Conservation (phyloP, 2,113 vertebrate genomes). For the Myotis yumanensis region DNA sequence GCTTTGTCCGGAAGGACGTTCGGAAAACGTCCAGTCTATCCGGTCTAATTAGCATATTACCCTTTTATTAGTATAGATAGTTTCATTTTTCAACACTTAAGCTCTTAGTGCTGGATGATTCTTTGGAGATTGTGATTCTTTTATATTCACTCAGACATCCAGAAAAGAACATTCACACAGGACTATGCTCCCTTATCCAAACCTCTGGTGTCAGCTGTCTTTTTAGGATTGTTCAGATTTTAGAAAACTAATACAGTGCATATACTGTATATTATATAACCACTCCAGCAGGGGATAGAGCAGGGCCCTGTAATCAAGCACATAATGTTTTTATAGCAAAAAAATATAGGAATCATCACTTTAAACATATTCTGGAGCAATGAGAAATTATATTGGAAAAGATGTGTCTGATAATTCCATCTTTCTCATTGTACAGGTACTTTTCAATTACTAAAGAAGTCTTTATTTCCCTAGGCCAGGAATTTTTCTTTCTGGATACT, state of each 20-base stretch:
- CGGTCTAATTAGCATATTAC: no score
- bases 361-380: neutral
- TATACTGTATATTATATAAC: neutral
- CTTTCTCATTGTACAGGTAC: neutral
- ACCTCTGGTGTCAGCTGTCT: neutral
- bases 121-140: neutral
- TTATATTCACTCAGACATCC: neutral
- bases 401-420: neutral
- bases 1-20: no score
- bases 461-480: neutral
- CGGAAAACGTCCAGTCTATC: no score
- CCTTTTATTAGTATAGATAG: neutral
- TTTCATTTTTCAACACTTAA: neutral
- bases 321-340: neutral
- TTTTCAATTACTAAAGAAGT: neutral
- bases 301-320: neutral
- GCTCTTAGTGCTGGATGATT: neutral
- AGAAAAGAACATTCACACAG: neutral
- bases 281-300: neutral
- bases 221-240: conserved; percentile 24
- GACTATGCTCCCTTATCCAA: neutral
- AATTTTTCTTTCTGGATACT: neutral
- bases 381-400: no score
- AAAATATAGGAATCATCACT: neutral
- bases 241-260: neutral